Base-by-base conservation (phyloP, 2,797 vertebrate species). In the Phalanger gymnotis region DNA sequence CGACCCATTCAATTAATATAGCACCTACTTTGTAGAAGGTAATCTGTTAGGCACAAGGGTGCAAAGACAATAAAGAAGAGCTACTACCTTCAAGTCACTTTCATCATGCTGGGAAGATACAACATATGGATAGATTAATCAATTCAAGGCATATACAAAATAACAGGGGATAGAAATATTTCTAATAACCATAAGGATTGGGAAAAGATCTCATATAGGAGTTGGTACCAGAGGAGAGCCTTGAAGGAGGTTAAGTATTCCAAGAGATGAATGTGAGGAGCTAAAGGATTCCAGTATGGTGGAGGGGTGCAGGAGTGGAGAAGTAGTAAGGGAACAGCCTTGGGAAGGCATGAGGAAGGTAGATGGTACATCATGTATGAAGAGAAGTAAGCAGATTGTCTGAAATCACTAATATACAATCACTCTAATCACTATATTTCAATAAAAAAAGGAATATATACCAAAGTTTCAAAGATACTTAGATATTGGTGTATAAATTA, bases 231-330 rank as follows among this genome's bases (percentile, higher is more conserved):
- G 31, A 34, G 58, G 12, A 14, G 31, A 34, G 13, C 31, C 31
- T 34, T 61, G 31, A 61, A 31, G 58, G 57, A 31, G 11, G 11
- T 12, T 61, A 61, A 13, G 12, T 66, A n/a, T 66, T 40, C n/a
- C 66, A 73, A 73, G 19, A 73, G 14, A 7, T n/a, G 16, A 73
- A 66, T 14, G 34, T 66, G 61, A 73, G 6, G 66, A 73, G 2
- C 9, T 73, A 73, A 66, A 61, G 2, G 1, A 40, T 40, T 73
- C 16, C 66, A 73, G 16, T 40, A 73, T 40, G 4, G 2, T 40
- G 10, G 30, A 6, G 2, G 54, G 1, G 31, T 31, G 0, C 2
- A 31, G n/a, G 6, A 1, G 54, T 6, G 2, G 2, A 5, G 10
- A 19, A 5, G 31, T 61, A 31, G 30, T 34, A 34, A 61, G 11